Percentiles rank a stretch among this genome's conserved stretches.
These are phyloP conservation scores for Parapristionchus giblindavisi DNA, from an alignment of 2,888 invertebrate genomes.

Conservation along the genomic window DNA sequence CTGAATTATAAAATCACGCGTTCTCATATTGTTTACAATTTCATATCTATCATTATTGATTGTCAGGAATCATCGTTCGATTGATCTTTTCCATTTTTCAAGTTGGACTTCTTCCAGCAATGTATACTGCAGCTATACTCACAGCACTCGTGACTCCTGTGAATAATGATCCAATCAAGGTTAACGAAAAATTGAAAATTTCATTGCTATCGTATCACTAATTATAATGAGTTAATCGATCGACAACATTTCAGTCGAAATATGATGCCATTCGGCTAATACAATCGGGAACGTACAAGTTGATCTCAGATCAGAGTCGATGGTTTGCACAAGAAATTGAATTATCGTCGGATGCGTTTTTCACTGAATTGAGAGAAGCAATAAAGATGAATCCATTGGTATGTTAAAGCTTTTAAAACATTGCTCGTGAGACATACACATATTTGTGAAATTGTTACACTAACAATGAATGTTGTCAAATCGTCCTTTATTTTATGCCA, in stretches of 20 bases:
- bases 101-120: background rate
- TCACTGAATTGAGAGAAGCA: conserved; percentile 5
- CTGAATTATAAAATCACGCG: background rate
- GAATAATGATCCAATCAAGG: background rate
- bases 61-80: conserved; percentile 19
- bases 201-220: too few relatives aligned
- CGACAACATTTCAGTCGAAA: conserved; percentile 16
- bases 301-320: conserved; percentile 6
- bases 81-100: conserved; percentile 18
- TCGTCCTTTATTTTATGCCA: too few relatives aligned
- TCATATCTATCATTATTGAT: too few relatives aligned
- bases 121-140: conserved; percentile 15
- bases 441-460: too few relatives aligned
- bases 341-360: background rate
- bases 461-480: too few relatives aligned
- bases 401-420: too few relatives aligned
- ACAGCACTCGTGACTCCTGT: conserved; percentile 11
- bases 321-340: conserved; percentile 24
- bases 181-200: background rate
- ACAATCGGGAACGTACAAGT: conserved; percentile 3
- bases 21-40: background rate
- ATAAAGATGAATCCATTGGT: conserved; percentile 12
- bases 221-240: too few relatives aligned
- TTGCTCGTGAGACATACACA: too few relatives aligned
- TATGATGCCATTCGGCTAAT: conserved; percentile 5